Percentiles rank a stretch among this genome's conserved stretches.
Evolutionary conservation across 2,797 vertebrate species (phyloP).

Genomic region (Hafferia zeledoni): DNA sequence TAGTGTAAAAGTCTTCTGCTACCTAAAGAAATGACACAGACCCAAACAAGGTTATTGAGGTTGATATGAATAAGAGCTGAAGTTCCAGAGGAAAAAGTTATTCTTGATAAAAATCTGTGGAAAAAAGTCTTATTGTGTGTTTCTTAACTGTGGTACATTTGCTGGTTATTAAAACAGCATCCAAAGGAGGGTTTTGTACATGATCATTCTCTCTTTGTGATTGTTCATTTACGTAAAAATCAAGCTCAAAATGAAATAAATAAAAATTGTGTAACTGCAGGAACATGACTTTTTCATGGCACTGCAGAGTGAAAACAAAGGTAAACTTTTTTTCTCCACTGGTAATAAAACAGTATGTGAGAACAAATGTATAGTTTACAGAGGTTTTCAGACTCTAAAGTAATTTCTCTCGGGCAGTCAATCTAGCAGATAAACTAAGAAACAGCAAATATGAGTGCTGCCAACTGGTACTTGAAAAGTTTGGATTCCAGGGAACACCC

Average conservation of each 20-base stretch:
- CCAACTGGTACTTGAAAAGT: not conserved
- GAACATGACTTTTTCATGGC: not conserved
- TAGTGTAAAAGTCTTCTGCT: not conserved
- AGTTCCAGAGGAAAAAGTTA: not conserved
- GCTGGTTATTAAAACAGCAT: not conserved
- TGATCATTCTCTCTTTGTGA: not conserved
- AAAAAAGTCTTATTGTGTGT: not conserved
- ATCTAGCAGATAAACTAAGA: not conserved
- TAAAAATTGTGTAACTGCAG: not conserved
- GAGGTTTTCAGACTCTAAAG: not conserved
- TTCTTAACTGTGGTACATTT: not conserved
- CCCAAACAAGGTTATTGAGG: not conserved
- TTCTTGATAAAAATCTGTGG: not conserved
- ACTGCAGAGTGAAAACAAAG: not conserved
- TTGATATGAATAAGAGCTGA: not conserved
- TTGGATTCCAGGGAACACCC: not conserved
- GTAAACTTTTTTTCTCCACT: not conserved
- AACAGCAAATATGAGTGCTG: not conserved
- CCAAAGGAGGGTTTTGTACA: not conserved
- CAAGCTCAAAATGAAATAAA: not conserved
- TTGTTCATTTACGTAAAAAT: not conserved
- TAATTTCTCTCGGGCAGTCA: not conserved
- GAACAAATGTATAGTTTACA: not conserved
- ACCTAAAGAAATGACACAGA: not conserved
- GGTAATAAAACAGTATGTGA: not conserved